These are phyloP conservation scores for Pontoporia blainvillei DNA, from an alignment of 2,113 vertebrate species.

Conservation along the genomic window DNA sequence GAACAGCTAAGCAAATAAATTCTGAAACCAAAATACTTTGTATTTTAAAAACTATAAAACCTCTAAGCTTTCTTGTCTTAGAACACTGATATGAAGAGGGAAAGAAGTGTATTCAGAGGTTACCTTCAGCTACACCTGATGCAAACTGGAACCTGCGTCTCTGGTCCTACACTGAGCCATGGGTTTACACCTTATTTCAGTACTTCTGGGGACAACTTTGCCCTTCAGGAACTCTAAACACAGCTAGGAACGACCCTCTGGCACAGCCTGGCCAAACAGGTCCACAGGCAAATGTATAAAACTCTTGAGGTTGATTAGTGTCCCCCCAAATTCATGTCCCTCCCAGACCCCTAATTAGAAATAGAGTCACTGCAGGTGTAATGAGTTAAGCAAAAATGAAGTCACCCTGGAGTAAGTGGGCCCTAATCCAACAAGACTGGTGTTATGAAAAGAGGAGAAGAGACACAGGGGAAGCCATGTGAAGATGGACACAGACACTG, in stretches of 20 bases:
- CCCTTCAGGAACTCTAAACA: background rate
- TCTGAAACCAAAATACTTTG: background rate
- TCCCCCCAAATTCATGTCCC: background rate
- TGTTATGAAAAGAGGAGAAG: background rate
- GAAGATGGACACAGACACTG: too few relatives aligned
- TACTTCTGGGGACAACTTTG: background rate
- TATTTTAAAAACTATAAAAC: background rate
- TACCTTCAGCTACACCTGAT: background rate
- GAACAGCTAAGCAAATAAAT: background rate
- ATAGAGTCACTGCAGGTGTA: background rate
- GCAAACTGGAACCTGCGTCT: background rate
- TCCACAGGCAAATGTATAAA: background rate
- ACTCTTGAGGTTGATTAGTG: background rate
- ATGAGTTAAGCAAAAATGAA: background rate
- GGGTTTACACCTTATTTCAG: background rate
- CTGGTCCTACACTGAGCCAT: background rate
- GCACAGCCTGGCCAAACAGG: background rate
- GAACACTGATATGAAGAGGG: background rate
- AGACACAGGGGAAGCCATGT: background rate
- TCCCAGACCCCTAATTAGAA: background rate
- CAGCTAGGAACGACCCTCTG: background rate
- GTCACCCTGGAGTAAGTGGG: background rate
- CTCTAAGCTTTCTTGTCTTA: background rate
- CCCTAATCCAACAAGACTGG: background rate
- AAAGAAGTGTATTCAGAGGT: background rate